Percentiles rank a stretch among this genome's conserved stretches.
These are phyloP conservation scores for Lepidochitona cinerea DNA, from an alignment of 2,888 invertebrate genomes.

Conservation along the genomic window DNA sequence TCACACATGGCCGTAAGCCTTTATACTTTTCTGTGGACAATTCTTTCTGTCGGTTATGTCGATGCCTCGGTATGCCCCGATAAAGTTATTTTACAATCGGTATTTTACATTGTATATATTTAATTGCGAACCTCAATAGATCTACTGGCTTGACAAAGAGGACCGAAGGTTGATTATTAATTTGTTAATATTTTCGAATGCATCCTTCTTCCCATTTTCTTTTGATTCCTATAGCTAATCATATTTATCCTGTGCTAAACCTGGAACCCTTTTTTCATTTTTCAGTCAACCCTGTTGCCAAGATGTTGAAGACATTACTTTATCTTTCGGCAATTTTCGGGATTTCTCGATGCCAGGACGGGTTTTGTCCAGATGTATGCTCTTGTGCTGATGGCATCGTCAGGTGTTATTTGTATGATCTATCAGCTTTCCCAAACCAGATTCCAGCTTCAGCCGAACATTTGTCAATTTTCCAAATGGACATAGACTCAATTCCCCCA, in stretches of 20 bases:
- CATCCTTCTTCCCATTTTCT: background rate
- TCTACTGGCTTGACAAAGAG: no score
- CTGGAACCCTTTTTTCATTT: no score
- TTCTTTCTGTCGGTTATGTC: no score
- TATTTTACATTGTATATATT: no score
- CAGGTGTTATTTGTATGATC: background rate
- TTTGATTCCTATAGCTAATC: background rate
- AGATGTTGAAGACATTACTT: background rate
- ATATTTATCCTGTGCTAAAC: no score
- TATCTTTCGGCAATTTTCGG: background rate
- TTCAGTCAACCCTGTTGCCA: no score
- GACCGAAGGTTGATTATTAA: no score
- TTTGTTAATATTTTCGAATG: background rate
- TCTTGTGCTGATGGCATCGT: background rate
- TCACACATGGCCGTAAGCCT: no score
- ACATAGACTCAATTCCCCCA: background rate
- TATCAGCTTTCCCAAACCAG: background rate
- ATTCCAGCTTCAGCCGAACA: background rate
- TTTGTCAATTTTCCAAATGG: constrained; percentile 1
- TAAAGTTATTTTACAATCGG: no score
- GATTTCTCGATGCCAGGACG: background rate
- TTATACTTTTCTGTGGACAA: no score
- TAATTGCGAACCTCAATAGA: no score
- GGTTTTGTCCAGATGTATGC: background rate
- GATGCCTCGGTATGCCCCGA: no score